Evolutionary conservation across 2,888 invertebrate genomes (phyloP).

Genomic region (Sinhomidia bicolor): DNA sequence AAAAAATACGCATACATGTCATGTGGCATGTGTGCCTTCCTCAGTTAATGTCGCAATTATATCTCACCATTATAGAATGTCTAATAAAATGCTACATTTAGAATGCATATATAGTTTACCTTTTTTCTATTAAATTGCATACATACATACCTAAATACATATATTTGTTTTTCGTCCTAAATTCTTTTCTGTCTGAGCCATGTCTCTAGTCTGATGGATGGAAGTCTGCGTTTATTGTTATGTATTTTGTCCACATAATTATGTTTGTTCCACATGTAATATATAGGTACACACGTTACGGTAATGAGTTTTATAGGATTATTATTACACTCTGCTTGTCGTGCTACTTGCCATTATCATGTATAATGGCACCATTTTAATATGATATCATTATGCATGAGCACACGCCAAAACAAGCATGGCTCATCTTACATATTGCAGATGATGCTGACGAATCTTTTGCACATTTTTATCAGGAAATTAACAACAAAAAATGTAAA

Average conservation of each 20-base stretch:
- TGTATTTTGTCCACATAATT: not conserved
- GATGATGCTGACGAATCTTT: slow-evolving; percentile 44
- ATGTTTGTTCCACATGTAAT: not conserved
- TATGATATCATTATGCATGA: slow-evolving; percentile 63
- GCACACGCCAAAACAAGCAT: slow-evolving; percentile 47
- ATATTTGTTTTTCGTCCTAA: not conserved
- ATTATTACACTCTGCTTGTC: not conserved
- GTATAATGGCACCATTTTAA: slow-evolving; percentile 5
- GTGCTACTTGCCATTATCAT: not conserved
- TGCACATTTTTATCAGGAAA: slow-evolving; percentile 43
- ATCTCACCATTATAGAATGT: no score
- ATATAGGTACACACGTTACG: slow-evolving; percentile 38
- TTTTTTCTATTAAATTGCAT: no score
- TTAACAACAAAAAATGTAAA: slow-evolving; percentile 37
- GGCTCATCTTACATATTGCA: slow-evolving; percentile 5
- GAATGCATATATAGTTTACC: no score
- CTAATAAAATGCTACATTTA: not conserved
- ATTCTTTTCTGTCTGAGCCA: not conserved
- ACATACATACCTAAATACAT: no score
- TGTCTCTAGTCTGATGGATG: slow-evolving; percentile 16
- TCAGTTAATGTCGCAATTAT: no score
- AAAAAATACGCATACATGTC: no score
- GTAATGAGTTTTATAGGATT: slow-evolving; percentile 66
- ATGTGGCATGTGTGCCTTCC: no score
- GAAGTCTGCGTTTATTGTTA: slow-evolving; percentile 1